Base-by-base conservation (phyloP, 2,888 invertebrate species). In the Pseudococcus longispinus region DNA sequence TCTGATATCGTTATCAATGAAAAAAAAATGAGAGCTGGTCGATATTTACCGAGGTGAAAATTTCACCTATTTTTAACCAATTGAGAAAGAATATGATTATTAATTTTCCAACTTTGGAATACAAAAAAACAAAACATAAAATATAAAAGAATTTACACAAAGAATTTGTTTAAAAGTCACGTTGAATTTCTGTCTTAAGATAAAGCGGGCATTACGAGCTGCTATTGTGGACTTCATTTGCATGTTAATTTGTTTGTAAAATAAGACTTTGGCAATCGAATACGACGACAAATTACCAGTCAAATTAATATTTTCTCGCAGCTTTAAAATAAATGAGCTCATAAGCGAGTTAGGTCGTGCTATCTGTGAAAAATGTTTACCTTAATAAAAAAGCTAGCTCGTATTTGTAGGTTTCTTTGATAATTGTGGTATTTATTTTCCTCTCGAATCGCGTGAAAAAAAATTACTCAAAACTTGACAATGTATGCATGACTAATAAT, bases 191-290 rank as follows among this genome's bases (percentile, higher is more conserved):
- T 60, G 13, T 60, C 23, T 60, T 6, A 9, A 60, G 23, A 60
- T 60, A 60, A 60, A 23, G 23, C 60, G 1, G 23, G 9, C 60
- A 23, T 23, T 60, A 60, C 23, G 23, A 9, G 20, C 60, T 60
- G 29, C 8, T 70, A 70, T 70, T 29, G 29, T 70, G 29, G 29
- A 80, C 77, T 42, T 80, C 77, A 80, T 80, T 80, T 80, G 42
- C 77, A 80, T 80, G 77, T 80, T 80, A 80, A 80, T 80, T 80
- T 80, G 42, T 80, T 70, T 70, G 29, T 70, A 70, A 70, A 70
- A 70, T 70, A 29, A 70, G 29, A 18, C 26, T 29, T 70, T 29
- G 70, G 29, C n/a, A 29, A 70, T 70, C 70, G 29, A 18, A 29
- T 70, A 70, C 15, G 15, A 18, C 70, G 77, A 80, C 77, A 80